Conservation (phyloP, 2,888 invertebrate genomes). For the Kryphioiulus occultus region DNA sequence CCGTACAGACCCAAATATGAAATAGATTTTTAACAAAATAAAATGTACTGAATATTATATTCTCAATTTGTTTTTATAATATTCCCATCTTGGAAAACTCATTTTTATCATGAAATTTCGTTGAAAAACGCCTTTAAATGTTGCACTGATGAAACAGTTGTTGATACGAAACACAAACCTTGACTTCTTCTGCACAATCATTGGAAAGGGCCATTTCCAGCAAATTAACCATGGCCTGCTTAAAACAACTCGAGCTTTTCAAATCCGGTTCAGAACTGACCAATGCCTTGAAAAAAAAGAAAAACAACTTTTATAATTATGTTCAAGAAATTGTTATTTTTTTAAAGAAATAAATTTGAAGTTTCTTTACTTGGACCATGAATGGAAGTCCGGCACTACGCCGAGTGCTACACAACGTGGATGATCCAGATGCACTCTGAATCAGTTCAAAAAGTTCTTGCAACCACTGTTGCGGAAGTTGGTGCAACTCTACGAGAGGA, state of each 20-base stretch:
- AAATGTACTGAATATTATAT: too few relatives aligned
- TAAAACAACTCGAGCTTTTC: constrained; percentile 68
- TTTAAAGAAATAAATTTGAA: constrained; percentile 67
- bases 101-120: too few relatives aligned
- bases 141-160: too few relatives aligned
- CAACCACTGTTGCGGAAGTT: constrained; percentile 61
- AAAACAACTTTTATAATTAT: not conserved
- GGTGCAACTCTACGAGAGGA: constrained; percentile 54
- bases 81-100: too few relatives aligned
- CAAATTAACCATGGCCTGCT: constrained; percentile 69
- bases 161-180: constrained; percentile 48
- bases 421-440: constrained; percentile 57
- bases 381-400: constrained; percentile 95
- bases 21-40: too few relatives aligned
- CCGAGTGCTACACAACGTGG: constrained; percentile 79
- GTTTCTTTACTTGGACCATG: constrained; percentile 72
- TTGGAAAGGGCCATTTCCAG: constrained; percentile 63
- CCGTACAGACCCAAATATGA: too few relatives aligned
- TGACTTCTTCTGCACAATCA: constrained; percentile 56
- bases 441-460: constrained; percentile 61
- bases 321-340: not conserved
- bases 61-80: too few relatives aligned
- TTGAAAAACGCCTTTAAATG: too few relatives aligned
- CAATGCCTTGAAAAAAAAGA: constrained; percentile 44
- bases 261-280: constrained; percentile 75